These are phyloP conservation scores for Drosophila suzukii DNA, from an alignment of 1,140 invertebrate species.

Conservation along the genomic window DNA sequence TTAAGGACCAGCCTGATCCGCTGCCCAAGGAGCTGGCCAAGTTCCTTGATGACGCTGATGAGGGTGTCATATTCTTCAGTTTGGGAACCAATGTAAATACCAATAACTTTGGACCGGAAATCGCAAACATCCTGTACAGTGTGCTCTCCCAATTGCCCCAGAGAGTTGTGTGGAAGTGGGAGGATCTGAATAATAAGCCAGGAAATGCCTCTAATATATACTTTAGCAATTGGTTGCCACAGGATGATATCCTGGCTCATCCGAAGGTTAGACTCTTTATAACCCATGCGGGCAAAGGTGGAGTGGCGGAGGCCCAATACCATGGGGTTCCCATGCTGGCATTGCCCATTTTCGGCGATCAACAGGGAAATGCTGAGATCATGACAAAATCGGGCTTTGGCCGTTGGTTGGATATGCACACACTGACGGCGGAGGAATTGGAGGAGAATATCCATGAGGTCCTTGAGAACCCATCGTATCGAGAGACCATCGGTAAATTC, in stretches of 20 bases:
- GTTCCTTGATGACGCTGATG: slow-evolving; percentile 84
- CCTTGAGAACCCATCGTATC: slow-evolving; percentile 55
- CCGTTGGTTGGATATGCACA: slow-evolving; percentile 72
- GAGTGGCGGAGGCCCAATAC: slow-evolving; percentile 89
- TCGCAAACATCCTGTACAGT: slow-evolving; percentile 82
- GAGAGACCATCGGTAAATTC: slow-evolving; percentile 49
- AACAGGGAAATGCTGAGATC: slow-evolving; percentile 86
- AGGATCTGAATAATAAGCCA: slow-evolving; percentile 85
- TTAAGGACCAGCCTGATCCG: slow-evolving; percentile 70
- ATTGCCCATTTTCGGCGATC: slow-evolving; percentile 88
- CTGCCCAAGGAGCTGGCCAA: slow-evolving; percentile 84
- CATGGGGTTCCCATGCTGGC: slow-evolving; percentile 89
- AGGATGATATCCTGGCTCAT: slow-evolving; percentile 89
- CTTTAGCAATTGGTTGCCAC: slow-evolving; percentile 89
- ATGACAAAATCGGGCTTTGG: slow-evolving; percentile 85
- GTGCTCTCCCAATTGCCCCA: slow-evolving; percentile 85
- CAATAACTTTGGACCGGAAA: slow-evolving; percentile 80
- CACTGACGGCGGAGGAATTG: slow-evolving; percentile 82
- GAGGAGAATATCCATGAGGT: slow-evolving; percentile 47
- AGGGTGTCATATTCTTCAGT: slow-evolving; percentile 87
- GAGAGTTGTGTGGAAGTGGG: slow-evolving; percentile 88
- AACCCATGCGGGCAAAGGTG: slow-evolving; percentile 90
- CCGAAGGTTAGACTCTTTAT: slow-evolving; percentile 89
- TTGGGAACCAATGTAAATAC: slow-evolving; percentile 86
- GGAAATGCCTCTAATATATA: slow-evolving; percentile 87